Evolutionary conservation across 2,888 invertebrate genomes (phyloP).

Genomic region (Mamestra brassicae): DNA sequence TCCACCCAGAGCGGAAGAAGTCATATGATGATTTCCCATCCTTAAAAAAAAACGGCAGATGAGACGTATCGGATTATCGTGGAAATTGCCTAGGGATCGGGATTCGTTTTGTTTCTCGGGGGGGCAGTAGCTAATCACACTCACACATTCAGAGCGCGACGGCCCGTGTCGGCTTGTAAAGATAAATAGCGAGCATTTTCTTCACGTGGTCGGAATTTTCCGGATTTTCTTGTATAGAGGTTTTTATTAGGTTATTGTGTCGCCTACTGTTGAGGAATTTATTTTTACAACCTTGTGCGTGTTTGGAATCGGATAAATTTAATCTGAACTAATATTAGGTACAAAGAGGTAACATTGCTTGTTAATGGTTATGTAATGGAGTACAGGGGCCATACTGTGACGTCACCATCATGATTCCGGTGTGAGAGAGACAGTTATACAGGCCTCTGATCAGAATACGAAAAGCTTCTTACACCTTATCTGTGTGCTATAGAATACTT

Average conservation of each 20-base stretch:
- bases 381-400: no score
- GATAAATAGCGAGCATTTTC: slow-evolving; percentile 32
- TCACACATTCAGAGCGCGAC: slow-evolving; percentile 12
- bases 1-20: no score
- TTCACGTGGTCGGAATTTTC: neutral
- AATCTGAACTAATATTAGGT: neutral
- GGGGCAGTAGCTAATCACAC: slow-evolving; percentile 42
- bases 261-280: neutral
- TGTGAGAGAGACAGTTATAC: no score
- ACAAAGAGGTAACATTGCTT: no score
- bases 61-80: slow-evolving; percentile 44
- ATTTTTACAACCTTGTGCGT: neutral
- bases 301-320: neutral
- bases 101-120: slow-evolving; percentile 42
- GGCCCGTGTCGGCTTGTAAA: slow-evolving; percentile 34
- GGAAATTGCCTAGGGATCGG: slow-evolving; percentile 53
- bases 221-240: neutral
- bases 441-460: no score
- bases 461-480: no score
- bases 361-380: no score
- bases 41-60: no score
- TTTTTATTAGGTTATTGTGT: slow-evolving; percentile 14
- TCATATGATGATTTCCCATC: no score
- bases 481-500: no score
- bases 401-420: no score